Conservation (phyloP, 1,140 invertebrate species). For the Phenacoccus solenopsis region DNA sequence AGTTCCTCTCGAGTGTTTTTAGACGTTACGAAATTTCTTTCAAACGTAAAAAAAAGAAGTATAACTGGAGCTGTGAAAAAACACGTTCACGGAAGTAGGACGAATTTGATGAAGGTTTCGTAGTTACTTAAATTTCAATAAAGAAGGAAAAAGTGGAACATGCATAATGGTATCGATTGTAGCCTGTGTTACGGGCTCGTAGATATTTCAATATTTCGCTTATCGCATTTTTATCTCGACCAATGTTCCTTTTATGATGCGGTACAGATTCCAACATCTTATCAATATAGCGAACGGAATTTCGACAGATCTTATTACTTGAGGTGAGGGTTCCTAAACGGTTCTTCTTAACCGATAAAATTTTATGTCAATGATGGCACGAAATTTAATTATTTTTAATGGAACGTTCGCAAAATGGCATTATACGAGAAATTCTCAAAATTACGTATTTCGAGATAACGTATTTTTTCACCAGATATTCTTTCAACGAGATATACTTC, state of each 20-base stretch:
- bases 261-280: no score
- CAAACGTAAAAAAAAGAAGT: not conserved
- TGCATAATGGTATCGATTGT: conserved; percentile 1
- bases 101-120: not conserved
- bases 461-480: no score
- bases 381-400: no score
- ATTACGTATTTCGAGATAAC: no score
- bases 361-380: no score
- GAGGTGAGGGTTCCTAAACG: not conserved
- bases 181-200: not conserved
- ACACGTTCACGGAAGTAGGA: not conserved
- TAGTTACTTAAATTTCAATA: conserved; percentile 3
- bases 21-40: not conserved
- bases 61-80: no score
- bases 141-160: not conserved
- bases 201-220: not conserved
- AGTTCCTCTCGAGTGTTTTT: not conserved
- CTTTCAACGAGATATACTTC: no score
- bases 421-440: no score
- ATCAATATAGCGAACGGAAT: not conserved
- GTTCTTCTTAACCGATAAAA: no score
- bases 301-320: not conserved
- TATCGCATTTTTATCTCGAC: not conserved
- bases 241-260: no score
- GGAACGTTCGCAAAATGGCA: no score